These are phyloP conservation scores for Pristionchus fissidentatus DNA, from an alignment of 2,888 invertebrate species.

Conservation along the genomic window DNA sequence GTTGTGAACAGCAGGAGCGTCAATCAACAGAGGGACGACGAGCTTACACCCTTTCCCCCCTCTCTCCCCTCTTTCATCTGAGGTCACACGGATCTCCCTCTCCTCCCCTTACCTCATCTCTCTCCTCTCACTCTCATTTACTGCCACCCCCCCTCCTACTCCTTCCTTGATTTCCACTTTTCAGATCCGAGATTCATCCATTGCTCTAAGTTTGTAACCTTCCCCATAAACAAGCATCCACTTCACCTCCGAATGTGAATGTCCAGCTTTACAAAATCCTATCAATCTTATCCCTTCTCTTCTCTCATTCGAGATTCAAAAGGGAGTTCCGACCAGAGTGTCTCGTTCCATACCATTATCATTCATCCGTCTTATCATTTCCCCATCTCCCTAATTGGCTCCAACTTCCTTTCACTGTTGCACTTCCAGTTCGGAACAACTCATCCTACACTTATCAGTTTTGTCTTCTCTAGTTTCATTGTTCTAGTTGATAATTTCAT, in stretches of 20 bases:
- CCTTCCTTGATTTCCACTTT: conserved; percentile 18
- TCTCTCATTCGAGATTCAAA: neutral
- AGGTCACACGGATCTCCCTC: conserved; percentile 41
- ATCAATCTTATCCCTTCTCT: neutral
- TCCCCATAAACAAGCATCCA: neutral
- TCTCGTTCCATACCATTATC: conserved; percentile 16
- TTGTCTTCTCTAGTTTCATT: neutral
- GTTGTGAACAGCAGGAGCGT: neutral
- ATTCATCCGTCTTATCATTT: conserved; percentile 7
- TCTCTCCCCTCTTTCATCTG: conserved; percentile 11
- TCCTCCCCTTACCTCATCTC: neutral
- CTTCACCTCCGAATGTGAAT: neutral
- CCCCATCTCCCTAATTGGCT: neutral
- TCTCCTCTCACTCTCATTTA: neutral
- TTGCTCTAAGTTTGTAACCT: neutral
- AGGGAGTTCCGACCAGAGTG: neutral
- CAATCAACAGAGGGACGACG: conserved; percentile 1
- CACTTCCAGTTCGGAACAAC: neutral
- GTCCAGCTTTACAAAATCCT: neutral
- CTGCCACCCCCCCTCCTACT: neutral
- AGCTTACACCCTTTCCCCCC: conserved; percentile 29
- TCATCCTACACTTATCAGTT: neutral
- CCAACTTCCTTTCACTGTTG: neutral
- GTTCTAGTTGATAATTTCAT: neutral
- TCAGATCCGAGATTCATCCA: neutral